Evolutionary conservation across 2,888 invertebrate genomes (phyloP).

Genomic region (Drosophila kuntzei): DNA sequence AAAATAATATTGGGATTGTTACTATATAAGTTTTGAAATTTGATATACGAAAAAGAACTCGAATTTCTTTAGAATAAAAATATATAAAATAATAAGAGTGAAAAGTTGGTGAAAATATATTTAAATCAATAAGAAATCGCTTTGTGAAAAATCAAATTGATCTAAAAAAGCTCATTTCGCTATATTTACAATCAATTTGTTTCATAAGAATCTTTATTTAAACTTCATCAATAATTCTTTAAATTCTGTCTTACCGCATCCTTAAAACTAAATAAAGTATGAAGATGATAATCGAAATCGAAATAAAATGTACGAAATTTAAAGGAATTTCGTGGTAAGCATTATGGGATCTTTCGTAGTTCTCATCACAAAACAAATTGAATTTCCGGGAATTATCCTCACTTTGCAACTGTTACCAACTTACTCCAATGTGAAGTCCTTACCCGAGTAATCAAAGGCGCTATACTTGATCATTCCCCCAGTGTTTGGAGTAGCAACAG

Average conservation of each 20-base stretch:
- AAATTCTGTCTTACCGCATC: background rate
- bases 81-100: too few species aligned
- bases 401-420: background rate
- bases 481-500: background rate
- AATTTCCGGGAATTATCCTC: constrained; percentile 32
- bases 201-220: background rate
- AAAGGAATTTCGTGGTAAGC: background rate
- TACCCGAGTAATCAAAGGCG: constrained; percentile 37
- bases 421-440: constrained; percentile 20
- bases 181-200: background rate
- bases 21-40: too few species aligned
- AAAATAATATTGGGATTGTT: too few species aligned
- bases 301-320: background rate
- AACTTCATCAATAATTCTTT: background rate
- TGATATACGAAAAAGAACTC: too few species aligned
- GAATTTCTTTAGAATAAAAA: too few species aligned
- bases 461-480: constrained; percentile 34
- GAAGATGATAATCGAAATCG: background rate
- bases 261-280: background rate
- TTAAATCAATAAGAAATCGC: too few species aligned
- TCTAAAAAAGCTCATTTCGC: too few species aligned
- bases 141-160: too few species aligned
- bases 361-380: background rate
- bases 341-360: background rate
- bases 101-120: too few species aligned